Percentiles rank a stretch among this genome's conserved stretches.
Evolutionary conservation across 2,888 invertebrate genomes (phyloP).

Genomic region (Imbricaverruca yamaguchii): DNA sequence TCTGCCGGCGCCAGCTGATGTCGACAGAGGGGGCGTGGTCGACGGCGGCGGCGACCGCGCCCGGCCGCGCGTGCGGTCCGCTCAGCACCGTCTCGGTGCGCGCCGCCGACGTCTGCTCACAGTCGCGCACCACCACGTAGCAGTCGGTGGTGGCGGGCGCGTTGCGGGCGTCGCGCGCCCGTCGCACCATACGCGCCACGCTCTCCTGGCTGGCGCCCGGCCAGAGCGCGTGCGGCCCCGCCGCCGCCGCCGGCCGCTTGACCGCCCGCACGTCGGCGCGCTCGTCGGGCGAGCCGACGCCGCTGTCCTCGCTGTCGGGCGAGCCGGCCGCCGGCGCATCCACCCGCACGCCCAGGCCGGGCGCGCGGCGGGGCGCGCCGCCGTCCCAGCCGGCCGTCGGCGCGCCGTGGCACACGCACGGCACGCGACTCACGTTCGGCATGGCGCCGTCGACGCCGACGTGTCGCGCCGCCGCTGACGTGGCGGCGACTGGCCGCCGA

Average conservation of each 20-base stretch:
- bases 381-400: slow-evolving; percentile 9
- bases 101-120: neutral
- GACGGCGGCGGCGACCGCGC: neutral
- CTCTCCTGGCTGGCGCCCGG: neutral
- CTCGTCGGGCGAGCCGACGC: neutral
- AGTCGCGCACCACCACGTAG: slow-evolving; percentile 7
- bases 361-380: neutral
- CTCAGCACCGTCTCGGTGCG: slow-evolving; percentile 3
- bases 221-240: neutral
- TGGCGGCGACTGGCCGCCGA: neutral
- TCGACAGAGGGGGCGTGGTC: neutral
- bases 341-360: slow-evolving; percentile 7
- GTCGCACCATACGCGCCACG: neutral
- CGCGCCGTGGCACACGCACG: neutral
- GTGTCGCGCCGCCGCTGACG: neutral
- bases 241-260: neutral
- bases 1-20: slow-evolving; percentile 3
- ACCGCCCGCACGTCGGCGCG: neutral
- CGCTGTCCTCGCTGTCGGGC: neutral
- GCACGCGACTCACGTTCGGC: neutral
- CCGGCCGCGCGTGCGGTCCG: neutral
- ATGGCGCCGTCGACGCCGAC: neutral
- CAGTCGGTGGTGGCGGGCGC: neutral
- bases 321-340: neutral
- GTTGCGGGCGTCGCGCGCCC: neutral